Evolutionary conservation across 2,888 invertebrate genomes (phyloP), one percentile per base, ranked within the genome.

Genomic region (Monochamus alternatus): DNA sequence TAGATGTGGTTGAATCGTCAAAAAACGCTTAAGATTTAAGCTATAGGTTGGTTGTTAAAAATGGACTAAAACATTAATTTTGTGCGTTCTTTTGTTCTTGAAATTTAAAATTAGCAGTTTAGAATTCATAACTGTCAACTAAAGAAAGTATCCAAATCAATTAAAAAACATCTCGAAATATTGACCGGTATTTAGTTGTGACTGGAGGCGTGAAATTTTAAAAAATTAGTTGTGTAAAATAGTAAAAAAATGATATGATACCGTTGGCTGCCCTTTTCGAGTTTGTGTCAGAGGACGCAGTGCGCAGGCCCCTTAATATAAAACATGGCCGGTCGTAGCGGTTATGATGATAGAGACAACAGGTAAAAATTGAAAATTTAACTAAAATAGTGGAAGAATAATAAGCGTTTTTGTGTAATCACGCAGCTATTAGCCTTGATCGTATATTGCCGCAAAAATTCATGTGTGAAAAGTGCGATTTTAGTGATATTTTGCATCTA

Each of bases 321-420:
- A 93, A 95, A 95, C 94, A 95, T 95, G 95, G 95, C 95, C 93
- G 95, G 95, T 91, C 95, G 95, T 91, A 93, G 94, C 93, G 93
- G 94, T 91, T 95, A 93, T 92, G 95, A 95, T 90, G 94, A 92
- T 90, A 90, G 91, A 89, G 92, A 95, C 93, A 92, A 93, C 90
- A 95, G 95, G 95, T 94, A 93, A 92, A 90, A 83, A 82, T 70
- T 74, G 65, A 74, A 79, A 78, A 79, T 81, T 82, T 74, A 51
- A 74, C 69, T 75, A 68, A 78, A 79, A 60, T 73, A 75, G 73
- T 76, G 75, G 22, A 63, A 58, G 66, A 73, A 44, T 75, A 38
- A 44, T 32, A 14, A 30, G 73, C 75, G 77, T 68, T 74, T 71
- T 67, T 63, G 52, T 60, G 75, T 66, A 69, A 63, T 75, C 59